phyloP scores from a whole-genome alignment of 1,140 invertebrate genomes.

The Pseudomyrmex pallidus region DNA sequence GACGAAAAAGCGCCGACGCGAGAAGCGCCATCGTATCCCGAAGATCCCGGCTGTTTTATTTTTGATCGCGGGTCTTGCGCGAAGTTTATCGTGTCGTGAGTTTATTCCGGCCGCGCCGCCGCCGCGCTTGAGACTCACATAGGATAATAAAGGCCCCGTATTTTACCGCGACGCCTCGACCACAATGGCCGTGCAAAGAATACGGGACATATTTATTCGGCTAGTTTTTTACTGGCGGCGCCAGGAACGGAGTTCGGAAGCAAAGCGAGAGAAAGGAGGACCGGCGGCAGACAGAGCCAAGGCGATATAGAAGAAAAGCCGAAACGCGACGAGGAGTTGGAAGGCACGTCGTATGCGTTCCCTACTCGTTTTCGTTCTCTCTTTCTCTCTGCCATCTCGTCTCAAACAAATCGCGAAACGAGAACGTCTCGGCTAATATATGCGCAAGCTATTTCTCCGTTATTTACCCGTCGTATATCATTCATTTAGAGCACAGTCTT shows the following conservation, averaged over 20 bases:
- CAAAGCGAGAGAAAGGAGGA: constrained; percentile 39
- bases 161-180: constrained; percentile 72
- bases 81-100: constrained; percentile 67
- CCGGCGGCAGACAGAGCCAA: constrained; percentile 36
- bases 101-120: constrained; percentile 66
- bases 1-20: neutral
- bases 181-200: constrained; percentile 76
- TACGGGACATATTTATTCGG: constrained; percentile 77
- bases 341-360: neutral
- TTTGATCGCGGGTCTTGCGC: constrained; percentile 50
- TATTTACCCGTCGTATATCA: neutral
- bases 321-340: constrained; percentile 44
- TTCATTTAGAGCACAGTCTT: neutral
- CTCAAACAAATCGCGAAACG: constrained; percentile 11
- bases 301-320: constrained; percentile 31
- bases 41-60: constrained; percentile 62
- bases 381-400: neutral
- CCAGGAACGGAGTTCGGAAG: constrained; percentile 26
- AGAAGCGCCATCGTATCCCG: constrained; percentile 19
- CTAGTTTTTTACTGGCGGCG: constrained; percentile 48
- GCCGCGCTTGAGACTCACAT: constrained; percentile 71
- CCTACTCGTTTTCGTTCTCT: neutral
- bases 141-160: constrained; percentile 77
- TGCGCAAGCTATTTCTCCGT: constrained; percentile 8
- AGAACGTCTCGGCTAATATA: constrained; percentile 27